Evolutionary conservation across 2,113 vertebrate genomes (phyloP).

Genomic region (Vulpes vulpes): DNA sequence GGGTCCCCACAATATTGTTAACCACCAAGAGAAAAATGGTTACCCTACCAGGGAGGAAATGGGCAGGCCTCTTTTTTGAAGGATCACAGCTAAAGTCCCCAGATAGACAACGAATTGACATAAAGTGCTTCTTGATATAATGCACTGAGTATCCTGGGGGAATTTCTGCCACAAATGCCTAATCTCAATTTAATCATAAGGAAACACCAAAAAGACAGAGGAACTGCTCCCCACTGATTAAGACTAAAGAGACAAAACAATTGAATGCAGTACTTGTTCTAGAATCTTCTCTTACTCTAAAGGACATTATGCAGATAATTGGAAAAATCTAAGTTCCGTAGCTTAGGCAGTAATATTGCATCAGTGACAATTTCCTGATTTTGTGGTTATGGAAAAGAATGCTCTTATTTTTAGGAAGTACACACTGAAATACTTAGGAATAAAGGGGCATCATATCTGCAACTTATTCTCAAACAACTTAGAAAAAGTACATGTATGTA

Average conservation of each 20-base stretch:
- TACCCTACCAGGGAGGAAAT: neutral
- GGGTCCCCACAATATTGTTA: neutral
- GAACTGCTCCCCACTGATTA: neutral
- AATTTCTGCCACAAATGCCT: neutral
- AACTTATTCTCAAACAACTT: neutral
- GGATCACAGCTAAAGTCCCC: neutral
- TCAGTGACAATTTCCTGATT: neutral
- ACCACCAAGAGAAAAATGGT: neutral
- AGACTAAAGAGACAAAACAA: neutral
- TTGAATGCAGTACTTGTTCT: neutral
- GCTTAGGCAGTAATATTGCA: neutral
- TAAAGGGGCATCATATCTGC: neutral
- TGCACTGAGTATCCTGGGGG: neutral
- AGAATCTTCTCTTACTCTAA: neutral
- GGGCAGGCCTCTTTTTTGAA: neutral
- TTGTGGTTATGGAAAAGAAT: neutral
- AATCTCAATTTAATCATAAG: conserved; percentile 1
- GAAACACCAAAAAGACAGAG: neutral
- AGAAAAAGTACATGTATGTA: neutral
- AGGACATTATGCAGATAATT: neutral
- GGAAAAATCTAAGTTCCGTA: neutral
- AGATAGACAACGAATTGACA: neutral
- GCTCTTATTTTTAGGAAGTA: neutral
- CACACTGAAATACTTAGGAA: neutral
- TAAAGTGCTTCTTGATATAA: neutral